A percentile compares a stretch with the other conserved stretches of the same genome.
phyloP scores from a whole-genome alignment of 2,888 invertebrate genomes.

The Cosmorhoe ocellata region DNA sequence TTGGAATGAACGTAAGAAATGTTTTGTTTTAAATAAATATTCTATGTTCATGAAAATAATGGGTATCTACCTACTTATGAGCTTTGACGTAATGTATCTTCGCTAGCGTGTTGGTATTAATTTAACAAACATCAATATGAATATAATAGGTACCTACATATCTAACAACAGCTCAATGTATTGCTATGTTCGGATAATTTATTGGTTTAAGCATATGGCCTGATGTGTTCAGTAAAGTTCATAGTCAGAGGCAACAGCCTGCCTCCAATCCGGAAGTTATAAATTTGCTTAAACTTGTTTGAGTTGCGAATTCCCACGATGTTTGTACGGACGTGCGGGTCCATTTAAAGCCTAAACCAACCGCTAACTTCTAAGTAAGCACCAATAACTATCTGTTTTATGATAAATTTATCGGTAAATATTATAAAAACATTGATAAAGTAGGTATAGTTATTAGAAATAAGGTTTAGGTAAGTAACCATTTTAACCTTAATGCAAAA shows the following conservation, averaged over 20 bases:
- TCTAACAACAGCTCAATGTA: too few relatives aligned
- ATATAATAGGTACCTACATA: constrained; percentile 12
- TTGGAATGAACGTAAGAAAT: too few relatives aligned
- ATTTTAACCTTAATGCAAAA: too few relatives aligned
- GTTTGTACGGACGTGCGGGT: constrained; percentile 78
- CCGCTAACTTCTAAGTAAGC: constrained; percentile 66
- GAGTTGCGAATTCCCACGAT: constrained; percentile 74
- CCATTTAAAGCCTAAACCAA: constrained; percentile 73
- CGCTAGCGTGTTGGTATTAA: too few relatives aligned
- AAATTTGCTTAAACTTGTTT: constrained; percentile 79
- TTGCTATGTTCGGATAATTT: constrained; percentile 26
- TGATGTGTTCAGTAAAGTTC: constrained; percentile 30
- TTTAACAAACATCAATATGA: too few relatives aligned
- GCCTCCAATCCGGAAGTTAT: constrained; percentile 72
- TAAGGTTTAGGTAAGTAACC: background rate
- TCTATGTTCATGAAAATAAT: too few relatives aligned
- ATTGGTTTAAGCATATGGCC: constrained; percentile 28
- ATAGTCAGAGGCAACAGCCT: constrained; percentile 52
- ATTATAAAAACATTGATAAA: constrained; percentile 25
- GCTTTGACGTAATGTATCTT: too few relatives aligned
- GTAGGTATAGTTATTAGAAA: constrained; percentile 7
- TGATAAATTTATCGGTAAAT: constrained; percentile 49
- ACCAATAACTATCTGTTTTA: constrained; percentile 59
- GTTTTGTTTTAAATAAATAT: too few relatives aligned
- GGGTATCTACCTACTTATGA: too few relatives aligned